Conservation (phyloP, 2,888 invertebrate species). For the Erebia epiphron region DNA sequence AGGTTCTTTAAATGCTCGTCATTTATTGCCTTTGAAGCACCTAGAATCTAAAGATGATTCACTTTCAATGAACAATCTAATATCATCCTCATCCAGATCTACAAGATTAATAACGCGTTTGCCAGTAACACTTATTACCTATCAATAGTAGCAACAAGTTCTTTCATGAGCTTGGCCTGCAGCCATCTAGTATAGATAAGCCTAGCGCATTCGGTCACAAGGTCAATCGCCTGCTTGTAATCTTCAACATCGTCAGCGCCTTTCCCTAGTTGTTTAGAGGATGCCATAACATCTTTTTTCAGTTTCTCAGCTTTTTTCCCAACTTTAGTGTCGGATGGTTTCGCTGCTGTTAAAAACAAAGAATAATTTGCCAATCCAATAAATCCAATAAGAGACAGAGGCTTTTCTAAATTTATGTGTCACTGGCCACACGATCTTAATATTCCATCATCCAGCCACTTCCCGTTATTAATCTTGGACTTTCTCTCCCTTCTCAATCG, state of each 20-base stretch:
- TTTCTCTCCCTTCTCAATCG: neutral
- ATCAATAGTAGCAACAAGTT: conserved; percentile 55
- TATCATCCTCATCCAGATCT: no score
- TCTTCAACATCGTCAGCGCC: conserved; percentile 51
- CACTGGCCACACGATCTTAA: no score
- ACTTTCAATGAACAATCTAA: no score
- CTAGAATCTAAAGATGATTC: no score
- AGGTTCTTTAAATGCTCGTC: no score
- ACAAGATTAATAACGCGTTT: neutral
- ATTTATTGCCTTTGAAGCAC: no score
- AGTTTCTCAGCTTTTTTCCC: conserved; percentile 48
- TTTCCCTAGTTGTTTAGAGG: conserved; percentile 46
- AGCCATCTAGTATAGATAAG: conserved; percentile 64
- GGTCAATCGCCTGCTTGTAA: conserved; percentile 57
- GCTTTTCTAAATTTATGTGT: no score
- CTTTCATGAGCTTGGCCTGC: conserved; percentile 61
- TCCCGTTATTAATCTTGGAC: no score
- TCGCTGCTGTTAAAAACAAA: neutral
- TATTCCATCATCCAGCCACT: no score
- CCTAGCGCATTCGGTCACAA: conserved; percentile 64
- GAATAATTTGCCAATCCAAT: neutral
- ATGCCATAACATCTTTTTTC: conserved; percentile 49
- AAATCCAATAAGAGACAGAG: neutral
- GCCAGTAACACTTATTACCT: conserved; percentile 53
- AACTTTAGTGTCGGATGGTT: conserved; percentile 35